A percentile compares a stretch with the other conserved stretches of the same genome.
phyloP scores from a whole-genome alignment of 2,797 vertebrate species.

The Acanthopagrus latus region DNA sequence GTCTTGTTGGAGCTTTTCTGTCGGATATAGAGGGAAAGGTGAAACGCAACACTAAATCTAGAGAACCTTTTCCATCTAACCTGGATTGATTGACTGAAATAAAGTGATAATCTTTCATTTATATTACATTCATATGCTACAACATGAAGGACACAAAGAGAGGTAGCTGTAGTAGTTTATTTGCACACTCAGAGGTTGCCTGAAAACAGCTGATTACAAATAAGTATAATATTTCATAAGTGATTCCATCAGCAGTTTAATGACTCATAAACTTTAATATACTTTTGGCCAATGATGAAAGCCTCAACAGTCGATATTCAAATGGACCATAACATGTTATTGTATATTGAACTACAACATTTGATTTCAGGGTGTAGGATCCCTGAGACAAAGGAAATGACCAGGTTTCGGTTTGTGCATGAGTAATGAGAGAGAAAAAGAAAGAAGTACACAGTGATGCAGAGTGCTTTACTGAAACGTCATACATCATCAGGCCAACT shows the following conservation, averaged over 20 bases:
- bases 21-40: background rate
- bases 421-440: background rate
- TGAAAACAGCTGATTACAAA: background rate
- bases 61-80: background rate
- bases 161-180: background rate
- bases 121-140: background rate
- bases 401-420: background rate
- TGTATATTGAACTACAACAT: background rate
- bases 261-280: conserved; percentile 29
- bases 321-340: conserved; percentile 13
- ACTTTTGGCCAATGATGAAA: conserved; percentile 21
- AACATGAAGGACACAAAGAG: background rate
- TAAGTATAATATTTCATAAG: background rate
- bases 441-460: background rate
- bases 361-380: conserved; percentile 16
- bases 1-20: background rate
- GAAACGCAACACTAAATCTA: background rate
- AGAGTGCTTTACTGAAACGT: background rate
- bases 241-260: conserved; percentile 32
- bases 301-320: conserved; percentile 8
- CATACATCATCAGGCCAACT: background rate
- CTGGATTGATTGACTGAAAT: background rate
- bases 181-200: background rate
- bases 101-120: background rate
- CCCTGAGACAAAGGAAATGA: background rate